phyloP scores from a whole-genome alignment of 2,113 vertebrate genomes.

The Pica pica region DNA sequence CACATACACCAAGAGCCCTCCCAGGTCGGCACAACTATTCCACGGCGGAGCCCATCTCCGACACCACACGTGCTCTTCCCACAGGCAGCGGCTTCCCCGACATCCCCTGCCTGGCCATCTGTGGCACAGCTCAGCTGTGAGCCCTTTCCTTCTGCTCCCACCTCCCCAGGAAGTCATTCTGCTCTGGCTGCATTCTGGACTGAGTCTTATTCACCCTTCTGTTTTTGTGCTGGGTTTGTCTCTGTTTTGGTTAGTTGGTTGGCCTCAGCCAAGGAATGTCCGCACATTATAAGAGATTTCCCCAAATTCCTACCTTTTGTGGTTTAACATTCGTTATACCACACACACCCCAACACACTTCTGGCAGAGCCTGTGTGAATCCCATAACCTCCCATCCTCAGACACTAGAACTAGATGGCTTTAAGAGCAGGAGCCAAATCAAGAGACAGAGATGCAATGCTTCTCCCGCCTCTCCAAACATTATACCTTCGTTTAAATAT shows the following conservation, averaged over 20 bases:
- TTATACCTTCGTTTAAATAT: not conserved
- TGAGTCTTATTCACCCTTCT: not conserved
- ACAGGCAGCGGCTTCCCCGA: accelerated
- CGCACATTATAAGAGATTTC: not conserved
- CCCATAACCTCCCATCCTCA: accelerated
- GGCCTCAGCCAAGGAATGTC: not conserved
- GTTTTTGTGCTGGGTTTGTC: not conserved
- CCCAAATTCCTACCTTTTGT: accelerated
- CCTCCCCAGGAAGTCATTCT: not conserved
- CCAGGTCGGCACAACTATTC: accelerated
- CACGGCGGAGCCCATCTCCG: accelerated
- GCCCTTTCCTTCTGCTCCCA: not conserved
- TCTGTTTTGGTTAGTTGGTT: not conserved
- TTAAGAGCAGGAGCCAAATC: not conserved
- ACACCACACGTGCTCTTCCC: not conserved
- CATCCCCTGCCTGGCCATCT: not conserved
- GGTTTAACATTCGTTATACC: accelerated
- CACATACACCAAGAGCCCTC: accelerated
- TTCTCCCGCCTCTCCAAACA: not conserved
- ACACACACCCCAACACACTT: not conserved
- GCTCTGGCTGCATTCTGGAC: accelerated
- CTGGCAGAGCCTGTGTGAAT: not conserved
- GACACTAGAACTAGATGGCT: accelerated
- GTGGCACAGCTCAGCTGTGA: not conserved
- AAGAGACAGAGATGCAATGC: accelerated